A percentile compares a stretch with the other conserved stretches of the same genome.
phyloP scores from a whole-genome alignment of 2,888 invertebrate species.

The Trissolcus japonicus region DNA sequence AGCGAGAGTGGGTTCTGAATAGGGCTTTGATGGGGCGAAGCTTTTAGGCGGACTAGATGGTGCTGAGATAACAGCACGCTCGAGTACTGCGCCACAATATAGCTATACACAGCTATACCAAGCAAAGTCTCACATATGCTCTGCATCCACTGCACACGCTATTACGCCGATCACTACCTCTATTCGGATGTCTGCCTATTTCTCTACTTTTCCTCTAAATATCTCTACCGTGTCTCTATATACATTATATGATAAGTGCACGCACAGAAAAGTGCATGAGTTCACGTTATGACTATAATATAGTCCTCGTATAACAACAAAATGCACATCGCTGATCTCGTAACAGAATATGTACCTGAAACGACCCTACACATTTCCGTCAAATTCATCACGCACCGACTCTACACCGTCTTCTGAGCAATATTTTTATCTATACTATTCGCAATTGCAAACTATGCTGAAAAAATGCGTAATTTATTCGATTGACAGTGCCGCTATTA shows the following conservation, averaged over 20 bases:
- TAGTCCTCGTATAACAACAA: slow-evolving; percentile 23
- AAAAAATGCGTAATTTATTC: too few relatives aligned
- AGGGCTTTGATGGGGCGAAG: slow-evolving; percentile 73
- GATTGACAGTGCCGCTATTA: too few relatives aligned
- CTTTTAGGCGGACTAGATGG: slow-evolving; percentile 76
- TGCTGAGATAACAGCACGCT: slow-evolving; percentile 75
- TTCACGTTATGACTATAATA: slow-evolving; percentile 31
- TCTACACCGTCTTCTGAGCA: too few relatives aligned
- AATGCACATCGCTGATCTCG: slow-evolving; percentile 26
- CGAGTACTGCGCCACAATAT: slow-evolving; percentile 70
- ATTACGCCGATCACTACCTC: slow-evolving; percentile 51
- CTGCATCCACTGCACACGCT: slow-evolving; percentile 44
- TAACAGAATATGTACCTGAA: background rate
- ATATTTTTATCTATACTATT: too few relatives aligned
- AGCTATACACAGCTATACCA: slow-evolving; percentile 37
- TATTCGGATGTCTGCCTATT: slow-evolving; percentile 5
- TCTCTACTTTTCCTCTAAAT: background rate
- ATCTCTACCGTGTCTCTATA: background rate
- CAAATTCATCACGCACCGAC: too few relatives aligned
- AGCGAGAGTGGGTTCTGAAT: slow-evolving; percentile 58
- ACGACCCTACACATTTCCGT: too few relatives aligned
- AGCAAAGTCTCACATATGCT: slow-evolving; percentile 46
- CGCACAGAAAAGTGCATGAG: background rate
- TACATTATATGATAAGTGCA: slow-evolving; percentile 1
- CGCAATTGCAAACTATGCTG: too few relatives aligned